These are phyloP conservation scores for Neoseiulus cucumeris DNA, from an alignment of 1,140 invertebrate genomes.

Conservation along the genomic window DNA sequence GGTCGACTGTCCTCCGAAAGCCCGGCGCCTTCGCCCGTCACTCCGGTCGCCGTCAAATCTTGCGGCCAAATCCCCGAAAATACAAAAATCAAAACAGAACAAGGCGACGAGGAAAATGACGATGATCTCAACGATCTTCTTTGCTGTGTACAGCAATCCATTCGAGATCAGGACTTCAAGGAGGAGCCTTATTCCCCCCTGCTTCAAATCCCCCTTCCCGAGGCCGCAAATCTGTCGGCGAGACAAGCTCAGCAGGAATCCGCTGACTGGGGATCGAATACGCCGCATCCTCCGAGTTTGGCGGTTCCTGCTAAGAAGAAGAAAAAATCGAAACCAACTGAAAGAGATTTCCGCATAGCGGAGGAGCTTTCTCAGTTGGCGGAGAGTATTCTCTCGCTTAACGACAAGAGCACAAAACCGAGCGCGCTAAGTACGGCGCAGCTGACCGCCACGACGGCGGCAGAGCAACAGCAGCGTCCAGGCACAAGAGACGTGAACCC, in stretches of 20 bases:
- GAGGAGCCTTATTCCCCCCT: constrained; percentile 4
- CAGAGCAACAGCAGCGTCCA: too few species aligned
- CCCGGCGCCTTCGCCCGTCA: neutral
- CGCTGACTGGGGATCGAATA: neutral
- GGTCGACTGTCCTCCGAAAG: neutral
- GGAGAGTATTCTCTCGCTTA: neutral
- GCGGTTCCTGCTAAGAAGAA: constrained; percentile 9
- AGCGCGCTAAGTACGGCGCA: too few species aligned
- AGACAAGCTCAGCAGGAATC: neutral
- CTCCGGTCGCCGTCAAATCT: neutral
- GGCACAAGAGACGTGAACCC: neutral
- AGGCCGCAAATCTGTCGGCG: neutral
- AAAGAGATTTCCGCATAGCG: constrained; percentile 1
- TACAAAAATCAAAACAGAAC: neutral
- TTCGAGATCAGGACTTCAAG: constrained; percentile 1
- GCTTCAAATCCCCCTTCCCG: neutral
- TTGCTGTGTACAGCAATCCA: neutral
- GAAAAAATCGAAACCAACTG: constrained; percentile 6
- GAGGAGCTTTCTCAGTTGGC: constrained; percentile 11
- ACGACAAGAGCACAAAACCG: neutral
- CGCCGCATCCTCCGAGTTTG: neutral
- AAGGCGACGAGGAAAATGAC: neutral
- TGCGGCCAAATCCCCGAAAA: neutral
- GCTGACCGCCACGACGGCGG: too few species aligned
- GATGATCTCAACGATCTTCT: constrained; percentile 8